Conservation (phyloP, 2,797 vertebrate species). For the Tragopan temminckii region DNA sequence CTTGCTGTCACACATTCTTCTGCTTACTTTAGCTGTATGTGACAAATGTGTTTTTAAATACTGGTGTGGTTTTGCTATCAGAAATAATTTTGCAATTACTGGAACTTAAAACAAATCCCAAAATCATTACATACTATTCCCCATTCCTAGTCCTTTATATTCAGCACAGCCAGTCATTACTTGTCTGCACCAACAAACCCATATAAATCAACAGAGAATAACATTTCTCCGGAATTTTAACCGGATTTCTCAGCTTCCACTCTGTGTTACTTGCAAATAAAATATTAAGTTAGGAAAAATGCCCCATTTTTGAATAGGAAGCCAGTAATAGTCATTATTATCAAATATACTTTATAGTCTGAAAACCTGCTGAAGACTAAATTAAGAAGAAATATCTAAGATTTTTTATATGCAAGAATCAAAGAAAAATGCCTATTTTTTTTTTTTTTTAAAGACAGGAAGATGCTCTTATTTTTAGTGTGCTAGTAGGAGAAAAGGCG, state of each 20-base stretch:
- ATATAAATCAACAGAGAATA: background rate
- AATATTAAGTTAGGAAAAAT: background rate
- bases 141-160: background rate
- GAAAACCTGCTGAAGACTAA: background rate
- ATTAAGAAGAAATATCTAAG: background rate
- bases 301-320: background rate
- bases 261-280: background rate
- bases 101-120: background rate
- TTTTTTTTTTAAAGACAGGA: background rate
- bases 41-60: background rate
- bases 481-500: background rate
- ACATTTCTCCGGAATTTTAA: background rate
- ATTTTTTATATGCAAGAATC: background rate
- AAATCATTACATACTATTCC: background rate
- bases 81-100: background rate
- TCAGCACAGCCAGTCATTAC: background rate
- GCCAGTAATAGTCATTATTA: background rate
- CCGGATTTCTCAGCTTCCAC: background rate
- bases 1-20: background rate
- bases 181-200: background rate
- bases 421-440: background rate
- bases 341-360: background rate
- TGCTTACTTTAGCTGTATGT: too few relatives aligned
- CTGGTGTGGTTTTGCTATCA: background rate
- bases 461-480: background rate